Evolutionary conservation across 2,888 invertebrate genomes (phyloP).

Genomic region (Tinea pellionella): DNA sequence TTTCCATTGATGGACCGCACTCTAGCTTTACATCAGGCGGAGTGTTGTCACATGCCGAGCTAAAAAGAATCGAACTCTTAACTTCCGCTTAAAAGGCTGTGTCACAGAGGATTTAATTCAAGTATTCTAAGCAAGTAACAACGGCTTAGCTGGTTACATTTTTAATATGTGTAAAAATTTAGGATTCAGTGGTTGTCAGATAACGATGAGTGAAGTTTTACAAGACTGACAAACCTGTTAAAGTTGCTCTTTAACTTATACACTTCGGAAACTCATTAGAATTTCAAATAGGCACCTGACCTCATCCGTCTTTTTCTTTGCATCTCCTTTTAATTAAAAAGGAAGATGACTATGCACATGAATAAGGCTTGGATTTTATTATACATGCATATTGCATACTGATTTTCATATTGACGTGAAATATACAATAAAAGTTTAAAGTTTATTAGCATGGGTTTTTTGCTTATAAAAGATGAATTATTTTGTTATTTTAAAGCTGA

Average conservation of each 20-base stretch:
- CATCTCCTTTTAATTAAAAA: slow-evolving; percentile 1
- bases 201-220: slow-evolving; percentile 9
- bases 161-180: neutral
- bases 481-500: no score
- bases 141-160: neutral
- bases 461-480: no score
- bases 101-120: no score
- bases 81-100: no score
- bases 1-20: no score
- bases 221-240: slow-evolving; percentile 11
- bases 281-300: slow-evolving; percentile 10
- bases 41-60: no score
- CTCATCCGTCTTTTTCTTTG: slow-evolving; percentile 1
- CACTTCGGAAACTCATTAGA: slow-evolving; percentile 3
- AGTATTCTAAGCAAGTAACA: no score
- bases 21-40: no score
- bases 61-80: no score
- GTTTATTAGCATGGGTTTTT: no score
- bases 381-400: neutral
- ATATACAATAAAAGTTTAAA: no score
- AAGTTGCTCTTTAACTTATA: slow-evolving; percentile 1
- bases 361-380: neutral
- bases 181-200: slow-evolving; percentile 3
- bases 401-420: neutral
- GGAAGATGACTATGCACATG: neutral